These are phyloP conservation scores for Ciconia maguari DNA, from an alignment of 2,113 vertebrate species.

Conservation along the genomic window DNA sequence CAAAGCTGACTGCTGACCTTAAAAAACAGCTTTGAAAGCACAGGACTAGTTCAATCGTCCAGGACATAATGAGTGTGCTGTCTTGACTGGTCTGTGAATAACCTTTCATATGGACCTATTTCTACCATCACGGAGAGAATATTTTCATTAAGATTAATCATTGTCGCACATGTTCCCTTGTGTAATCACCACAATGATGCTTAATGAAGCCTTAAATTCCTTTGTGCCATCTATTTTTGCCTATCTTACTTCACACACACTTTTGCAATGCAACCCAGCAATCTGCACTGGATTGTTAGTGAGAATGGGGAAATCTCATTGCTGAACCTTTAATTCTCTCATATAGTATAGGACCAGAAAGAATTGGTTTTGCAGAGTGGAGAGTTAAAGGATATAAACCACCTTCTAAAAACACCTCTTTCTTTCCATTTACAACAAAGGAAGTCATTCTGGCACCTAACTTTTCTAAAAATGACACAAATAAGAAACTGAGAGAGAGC, in stretches of 20 bases:
- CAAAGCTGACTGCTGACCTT: not conserved
- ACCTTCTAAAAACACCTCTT: not conserved
- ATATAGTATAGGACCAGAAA: not conserved
- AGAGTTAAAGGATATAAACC: not conserved
- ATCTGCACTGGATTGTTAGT: not conserved
- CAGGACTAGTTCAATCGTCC: not conserved
- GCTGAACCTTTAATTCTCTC: not conserved
- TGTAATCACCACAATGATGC: not conserved
- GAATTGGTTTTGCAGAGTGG: not conserved
- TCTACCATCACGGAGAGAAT: not conserved
- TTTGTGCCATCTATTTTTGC: not conserved
- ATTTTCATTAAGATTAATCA: not conserved
- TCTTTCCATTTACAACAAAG: not conserved
- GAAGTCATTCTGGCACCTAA: not conserved
- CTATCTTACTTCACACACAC: not conserved
- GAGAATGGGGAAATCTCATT: not conserved
- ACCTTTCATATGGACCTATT: not conserved
- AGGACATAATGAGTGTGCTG: not conserved
- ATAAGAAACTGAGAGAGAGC: not conserved
- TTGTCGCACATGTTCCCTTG: not conserved
- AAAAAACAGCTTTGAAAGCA: not conserved
- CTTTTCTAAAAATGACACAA: not conserved
- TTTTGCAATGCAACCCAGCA: not conserved
- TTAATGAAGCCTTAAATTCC: not conserved
- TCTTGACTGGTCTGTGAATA: not conserved